Base-by-base conservation (phyloP, 2,888 invertebrate species). In the Allacma fusca region DNA sequence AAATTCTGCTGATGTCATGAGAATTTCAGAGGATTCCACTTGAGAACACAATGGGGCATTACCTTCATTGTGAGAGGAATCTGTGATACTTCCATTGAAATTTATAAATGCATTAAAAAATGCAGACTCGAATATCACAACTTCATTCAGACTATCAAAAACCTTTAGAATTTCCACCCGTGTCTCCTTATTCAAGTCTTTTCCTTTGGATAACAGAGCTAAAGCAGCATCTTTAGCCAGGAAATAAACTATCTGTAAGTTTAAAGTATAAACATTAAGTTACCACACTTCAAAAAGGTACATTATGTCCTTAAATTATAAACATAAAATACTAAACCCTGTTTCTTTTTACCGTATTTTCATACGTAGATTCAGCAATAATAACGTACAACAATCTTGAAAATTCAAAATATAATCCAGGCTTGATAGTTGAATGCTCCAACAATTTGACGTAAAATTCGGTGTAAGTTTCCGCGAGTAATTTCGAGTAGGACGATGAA, bases 381-480 rank as follows among this genome's bases (percentile, higher is more conserved):
- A 83, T 75, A 70, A 77, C 81, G 19, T 75, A 43, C 2, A 83
- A 50, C 13, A 83, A 64, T 65, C 73, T 72, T 9, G 77, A 67
- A 24, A 78, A 77, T 13, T 65, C 43, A 1, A 24, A 44, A 16
- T 77, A 57, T 23, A 81, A 62, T 23, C 68, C 59, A 1, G 29
- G 13, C 21, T 70, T 78, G 24, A 67, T 43, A 21, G 75, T 71
- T n/a, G 79, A 59, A 21, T 75, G 21, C 7, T 67, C 23, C 26
- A 83, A 64, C 26, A 81, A 67, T 12, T 74, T 59, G n/a, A 76
- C 28, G 62, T 79, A 83, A 80, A 82, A 83, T 9, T 80, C 79
- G 21, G 77, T 73, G 28, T 81, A 77, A 5, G 59, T 28, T 59
- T 80, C 77, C 13, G 75, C 65, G 1, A 83, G 72, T 19, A 82